phyloP scores from a whole-genome alignment of 2,113 vertebrate genomes.

The Mesoclemmys tuberculata region DNA sequence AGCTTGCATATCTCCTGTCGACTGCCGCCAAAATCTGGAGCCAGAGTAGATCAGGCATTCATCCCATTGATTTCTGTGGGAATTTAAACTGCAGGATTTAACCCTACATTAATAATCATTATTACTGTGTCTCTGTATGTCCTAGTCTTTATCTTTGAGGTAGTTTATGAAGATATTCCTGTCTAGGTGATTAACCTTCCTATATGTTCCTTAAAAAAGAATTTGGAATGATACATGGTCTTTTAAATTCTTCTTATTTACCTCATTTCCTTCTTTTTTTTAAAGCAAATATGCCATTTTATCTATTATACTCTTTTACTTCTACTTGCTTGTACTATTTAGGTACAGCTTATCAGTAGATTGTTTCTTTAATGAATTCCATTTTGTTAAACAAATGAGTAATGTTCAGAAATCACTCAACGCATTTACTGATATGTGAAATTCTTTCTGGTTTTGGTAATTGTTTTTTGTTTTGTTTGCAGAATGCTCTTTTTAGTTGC shows the following conservation, averaged over 20 bases:
- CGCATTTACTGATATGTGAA: background rate
- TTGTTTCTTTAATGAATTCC: background rate
- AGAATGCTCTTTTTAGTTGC: slow-evolving; percentile 98
- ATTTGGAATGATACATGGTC: background rate
- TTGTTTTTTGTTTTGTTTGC: slow-evolving; percentile 80
- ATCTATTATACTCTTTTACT: background rate
- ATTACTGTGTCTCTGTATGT: background rate
- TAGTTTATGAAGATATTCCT: background rate
- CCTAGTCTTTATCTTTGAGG: background rate
- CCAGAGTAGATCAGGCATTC: too few relatives aligned
- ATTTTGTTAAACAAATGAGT: background rate
- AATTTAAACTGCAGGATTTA: background rate
- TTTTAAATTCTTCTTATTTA: background rate
- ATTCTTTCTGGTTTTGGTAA: background rate
- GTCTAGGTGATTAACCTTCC: background rate
- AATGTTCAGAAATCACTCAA: background rate
- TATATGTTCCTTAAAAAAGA: background rate
- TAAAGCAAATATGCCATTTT: background rate
- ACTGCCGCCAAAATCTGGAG: too few relatives aligned
- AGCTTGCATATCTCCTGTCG: too few relatives aligned
- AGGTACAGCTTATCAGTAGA: background rate
- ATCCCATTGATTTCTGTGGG: background rate
- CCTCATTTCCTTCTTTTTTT: background rate
- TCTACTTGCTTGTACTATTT: background rate
- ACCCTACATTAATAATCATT: background rate